Percentiles rank a stretch among this genome's conserved stretches.
phyloP scores from a whole-genome alignment of 2,797 vertebrate species.

The Sus cebifrons region DNA sequence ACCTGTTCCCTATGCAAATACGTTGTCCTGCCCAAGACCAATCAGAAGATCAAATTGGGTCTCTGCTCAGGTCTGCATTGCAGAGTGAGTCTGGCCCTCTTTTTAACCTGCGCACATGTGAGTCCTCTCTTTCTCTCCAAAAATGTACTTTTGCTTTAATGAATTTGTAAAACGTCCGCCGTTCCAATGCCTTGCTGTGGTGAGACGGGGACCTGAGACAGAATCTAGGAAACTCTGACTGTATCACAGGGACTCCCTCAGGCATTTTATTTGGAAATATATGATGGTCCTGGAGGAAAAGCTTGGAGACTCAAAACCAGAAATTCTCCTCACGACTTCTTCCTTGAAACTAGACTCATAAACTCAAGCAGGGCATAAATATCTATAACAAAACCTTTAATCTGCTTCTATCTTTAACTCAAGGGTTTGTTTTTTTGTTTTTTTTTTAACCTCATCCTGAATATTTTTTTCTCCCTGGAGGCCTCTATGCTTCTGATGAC shows the following conservation, averaged over 20 bases:
- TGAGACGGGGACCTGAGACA: no score
- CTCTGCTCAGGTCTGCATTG: no score
- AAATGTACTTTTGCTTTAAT: no score
- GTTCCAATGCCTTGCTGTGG: no score
- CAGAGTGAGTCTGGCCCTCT: no score
- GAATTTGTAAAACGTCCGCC: no score
- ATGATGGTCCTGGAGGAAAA: not conserved
- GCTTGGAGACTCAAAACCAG: not conserved
- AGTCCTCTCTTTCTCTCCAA: no score
- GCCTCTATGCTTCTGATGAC: not conserved
- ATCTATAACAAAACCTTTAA: slow-evolving; percentile 43
- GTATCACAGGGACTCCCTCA: not conserved
- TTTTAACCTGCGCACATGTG: no score
- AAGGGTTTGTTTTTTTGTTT: not conserved
- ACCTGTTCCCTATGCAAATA: no score
- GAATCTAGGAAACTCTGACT: no score
- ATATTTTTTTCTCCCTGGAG: slow-evolving; percentile 1
- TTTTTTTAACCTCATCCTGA: not conserved
- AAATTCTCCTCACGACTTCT: slow-evolving; percentile 1
- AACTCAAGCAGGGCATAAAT: slow-evolving; percentile 13
- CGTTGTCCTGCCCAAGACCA: no score
- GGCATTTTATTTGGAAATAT: slow-evolving; percentile 12
- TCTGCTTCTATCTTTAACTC: slow-evolving; percentile 1
- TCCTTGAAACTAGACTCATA: slow-evolving; percentile 57
- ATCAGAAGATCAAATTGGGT: no score